A percentile compares a stretch with the other conserved stretches of the same genome.
phyloP scores from a whole-genome alignment of 35 echinoderm and acorn worm species.

The Hemicentrotus pulcherrimus region DNA sequence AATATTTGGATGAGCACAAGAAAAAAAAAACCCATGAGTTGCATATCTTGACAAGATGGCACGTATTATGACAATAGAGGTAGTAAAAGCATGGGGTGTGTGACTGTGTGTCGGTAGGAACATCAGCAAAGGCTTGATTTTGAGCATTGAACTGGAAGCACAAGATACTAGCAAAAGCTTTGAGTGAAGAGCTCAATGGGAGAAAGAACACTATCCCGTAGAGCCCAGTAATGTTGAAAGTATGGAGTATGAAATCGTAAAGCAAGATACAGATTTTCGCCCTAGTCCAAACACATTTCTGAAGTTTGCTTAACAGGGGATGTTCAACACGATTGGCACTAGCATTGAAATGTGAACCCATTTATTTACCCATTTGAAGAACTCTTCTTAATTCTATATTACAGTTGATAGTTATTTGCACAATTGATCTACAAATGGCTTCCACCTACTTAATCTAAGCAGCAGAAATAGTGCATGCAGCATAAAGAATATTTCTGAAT shows the following conservation, averaged over 20 bases:
- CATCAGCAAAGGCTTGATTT: background rate
- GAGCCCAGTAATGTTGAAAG: too few relatives aligned
- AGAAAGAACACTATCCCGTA: background rate
- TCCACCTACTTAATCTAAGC: conserved; percentile 8
- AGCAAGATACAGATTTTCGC: too few relatives aligned
- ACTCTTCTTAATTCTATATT: background rate
- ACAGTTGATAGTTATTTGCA: background rate
- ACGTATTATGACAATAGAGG: background rate
- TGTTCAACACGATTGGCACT: too few relatives aligned
- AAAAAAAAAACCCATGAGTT: background rate
- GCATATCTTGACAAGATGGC: background rate
- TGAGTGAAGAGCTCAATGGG: background rate
- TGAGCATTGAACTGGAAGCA: background rate
- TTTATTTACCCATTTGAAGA: background rate
- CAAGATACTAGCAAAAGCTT: background rate
- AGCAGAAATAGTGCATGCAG: conserved; percentile 36
- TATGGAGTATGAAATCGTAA: too few relatives aligned
- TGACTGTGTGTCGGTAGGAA: background rate
- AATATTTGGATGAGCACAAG: background rate
- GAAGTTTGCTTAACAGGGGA: too few relatives aligned
- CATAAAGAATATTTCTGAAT: background rate
- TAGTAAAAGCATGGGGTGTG: background rate
- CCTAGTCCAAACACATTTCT: too few relatives aligned
- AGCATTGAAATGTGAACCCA: background rate
- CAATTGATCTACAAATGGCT: background rate